These are phyloP conservation scores for Acleris laterana DNA, from an alignment of 2,888 invertebrate species.

Conservation along the genomic window DNA sequence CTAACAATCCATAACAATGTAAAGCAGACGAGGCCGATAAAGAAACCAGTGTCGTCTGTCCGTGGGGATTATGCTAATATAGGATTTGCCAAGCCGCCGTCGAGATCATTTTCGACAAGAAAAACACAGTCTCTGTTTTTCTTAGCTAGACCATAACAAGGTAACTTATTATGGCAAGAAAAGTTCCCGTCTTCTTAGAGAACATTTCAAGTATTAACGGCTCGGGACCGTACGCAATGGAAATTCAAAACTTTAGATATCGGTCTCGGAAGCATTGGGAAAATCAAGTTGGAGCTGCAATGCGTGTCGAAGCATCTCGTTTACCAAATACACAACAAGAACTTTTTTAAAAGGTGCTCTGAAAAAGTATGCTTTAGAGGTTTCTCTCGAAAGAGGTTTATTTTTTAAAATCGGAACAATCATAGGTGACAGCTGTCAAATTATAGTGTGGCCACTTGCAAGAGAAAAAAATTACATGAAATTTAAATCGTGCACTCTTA, in stretches of 20 bases:
- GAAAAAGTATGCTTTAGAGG: no score
- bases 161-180: slow-evolving; percentile 23
- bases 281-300: no score
- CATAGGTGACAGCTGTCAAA: no score
- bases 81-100: slow-evolving; percentile 46
- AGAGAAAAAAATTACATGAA: no score
- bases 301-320: no score
- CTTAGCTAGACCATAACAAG: slow-evolving; percentile 22
- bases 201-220: slow-evolving; percentile 17
- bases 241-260: slow-evolving; percentile 12
- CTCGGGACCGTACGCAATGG: background rate
- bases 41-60: slow-evolving; percentile 44
- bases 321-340: no score
- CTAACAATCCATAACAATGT: slow-evolving; percentile 14
- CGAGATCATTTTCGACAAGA: slow-evolving; percentile 32
- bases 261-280: background rate
- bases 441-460: no score
- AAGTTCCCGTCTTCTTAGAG: slow-evolving; percentile 2
- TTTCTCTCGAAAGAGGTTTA: no score
- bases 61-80: slow-evolving; percentile 56
- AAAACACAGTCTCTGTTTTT: slow-evolving; percentile 30
- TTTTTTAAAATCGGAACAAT: no score
- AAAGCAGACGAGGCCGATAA: slow-evolving; percentile 28
- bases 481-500: no score
- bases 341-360: no score